These are phyloP conservation scores for Galeruca laticollis DNA, from an alignment of 2,888 invertebrate species.

Conservation along the genomic window DNA sequence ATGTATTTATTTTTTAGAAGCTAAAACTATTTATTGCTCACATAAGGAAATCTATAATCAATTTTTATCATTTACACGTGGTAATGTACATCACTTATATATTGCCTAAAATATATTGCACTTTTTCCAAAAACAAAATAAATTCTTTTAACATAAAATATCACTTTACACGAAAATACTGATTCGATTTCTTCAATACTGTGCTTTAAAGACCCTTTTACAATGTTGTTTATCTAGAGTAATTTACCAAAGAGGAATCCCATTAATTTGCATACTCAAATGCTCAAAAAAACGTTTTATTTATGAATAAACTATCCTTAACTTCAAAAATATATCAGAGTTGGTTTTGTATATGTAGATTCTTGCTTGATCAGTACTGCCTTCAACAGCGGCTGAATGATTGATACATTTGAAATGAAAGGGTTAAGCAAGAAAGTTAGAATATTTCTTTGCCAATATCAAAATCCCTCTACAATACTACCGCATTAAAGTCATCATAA, in stretches of 20 bases:
- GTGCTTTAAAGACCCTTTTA: constrained; percentile 46
- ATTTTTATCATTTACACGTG: constrained; percentile 49
- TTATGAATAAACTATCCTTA: no score
- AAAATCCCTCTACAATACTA: no score
- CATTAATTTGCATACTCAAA: not conserved
- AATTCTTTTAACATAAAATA: constrained; percentile 47
- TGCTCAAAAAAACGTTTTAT: no score
- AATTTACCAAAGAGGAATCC: not conserved
- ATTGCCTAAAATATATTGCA: constrained; percentile 66
- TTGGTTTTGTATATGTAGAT: no score
- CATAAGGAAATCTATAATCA: constrained; percentile 50
- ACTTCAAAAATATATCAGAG: no score
- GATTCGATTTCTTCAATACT: constrained; percentile 63
- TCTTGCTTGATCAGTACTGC: no score
- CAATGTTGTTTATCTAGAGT: not conserved
- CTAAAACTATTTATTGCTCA: constrained; percentile 55
- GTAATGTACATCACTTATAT: constrained; percentile 46
- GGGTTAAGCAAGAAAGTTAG: no score
- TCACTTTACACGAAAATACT: constrained; percentile 64
- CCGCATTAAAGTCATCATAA: no score
- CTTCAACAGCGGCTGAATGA: no score
- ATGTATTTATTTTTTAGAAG: constrained; percentile 1
- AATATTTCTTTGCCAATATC: no score
- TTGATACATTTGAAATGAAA: no score
- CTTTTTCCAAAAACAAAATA: constrained; percentile 55